A percentile compares a stretch with the other conserved stretches of the same genome.
These are phyloP conservation scores for Corydoras sp. DNA, from an alignment of 2,113 vertebrate genomes.

Conservation along the genomic window DNA sequence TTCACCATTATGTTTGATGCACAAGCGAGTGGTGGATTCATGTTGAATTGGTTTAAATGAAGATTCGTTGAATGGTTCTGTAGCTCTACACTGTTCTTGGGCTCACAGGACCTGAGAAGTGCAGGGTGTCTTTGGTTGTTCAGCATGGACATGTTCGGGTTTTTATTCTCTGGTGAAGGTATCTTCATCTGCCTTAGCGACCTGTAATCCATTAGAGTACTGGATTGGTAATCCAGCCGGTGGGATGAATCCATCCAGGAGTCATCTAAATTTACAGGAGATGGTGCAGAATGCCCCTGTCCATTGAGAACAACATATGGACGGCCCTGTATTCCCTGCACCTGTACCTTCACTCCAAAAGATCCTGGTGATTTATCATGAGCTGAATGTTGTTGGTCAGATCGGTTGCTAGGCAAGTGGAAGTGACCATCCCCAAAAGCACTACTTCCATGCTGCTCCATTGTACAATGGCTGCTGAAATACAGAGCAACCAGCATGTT, in stretches of 20 bases:
- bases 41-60: not conserved
- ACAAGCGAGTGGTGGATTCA: slow-evolving; percentile 45
- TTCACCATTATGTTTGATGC: slow-evolving; percentile 41
- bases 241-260: slow-evolving; percentile 3
- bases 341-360: slow-evolving; percentile 85
- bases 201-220: slow-evolving; percentile 32
- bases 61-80: too few relatives aligned
- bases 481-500: slow-evolving; percentile 2
- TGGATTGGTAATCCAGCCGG: slow-evolving; percentile 1
- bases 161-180: too few relatives aligned
- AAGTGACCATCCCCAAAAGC: slow-evolving; percentile 1
- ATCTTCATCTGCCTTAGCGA: not conserved
- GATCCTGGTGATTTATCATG: slow-evolving; percentile 45
- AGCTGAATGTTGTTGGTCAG: too few relatives aligned
- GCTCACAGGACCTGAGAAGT: too few relatives aligned
- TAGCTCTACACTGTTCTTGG: too few relatives aligned
- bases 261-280: slow-evolving; percentile 50
- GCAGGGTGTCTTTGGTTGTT: too few relatives aligned
- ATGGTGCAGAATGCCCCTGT: slow-evolving; percentile 56
- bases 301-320: slow-evolving; percentile 88
- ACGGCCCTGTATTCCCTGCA: slow-evolving; percentile 88
- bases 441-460: slow-evolving; percentile 72
- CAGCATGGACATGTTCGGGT: too few relatives aligned
- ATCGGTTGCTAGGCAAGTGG: too few relatives aligned
- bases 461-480: slow-evolving; percentile 41